Evolutionary conservation across 1,140 invertebrate species (phyloP).

Genomic region (Panulirus ornatus): DNA sequence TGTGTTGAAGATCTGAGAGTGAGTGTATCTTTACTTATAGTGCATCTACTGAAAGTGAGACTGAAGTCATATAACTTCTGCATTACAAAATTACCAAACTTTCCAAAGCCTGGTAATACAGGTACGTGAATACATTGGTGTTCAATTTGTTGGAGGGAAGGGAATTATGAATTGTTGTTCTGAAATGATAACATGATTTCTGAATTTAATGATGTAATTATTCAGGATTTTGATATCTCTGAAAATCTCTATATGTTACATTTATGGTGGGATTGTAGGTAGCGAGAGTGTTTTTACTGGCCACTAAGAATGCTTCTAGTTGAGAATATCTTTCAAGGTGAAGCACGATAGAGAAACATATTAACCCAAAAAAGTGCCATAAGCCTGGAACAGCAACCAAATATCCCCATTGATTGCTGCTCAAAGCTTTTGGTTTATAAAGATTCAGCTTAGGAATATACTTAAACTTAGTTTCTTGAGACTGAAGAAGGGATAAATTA

Average conservation of each 20-base stretch:
- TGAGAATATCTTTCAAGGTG: background rate
- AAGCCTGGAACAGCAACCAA: conserved; percentile 21
- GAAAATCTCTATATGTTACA: background rate
- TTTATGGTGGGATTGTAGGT: too few relatives aligned
- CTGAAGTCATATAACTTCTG: background rate
- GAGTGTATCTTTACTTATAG: background rate
- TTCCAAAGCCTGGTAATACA: background rate
- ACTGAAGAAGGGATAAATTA: background rate
- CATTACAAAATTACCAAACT: background rate
- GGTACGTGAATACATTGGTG: background rate
- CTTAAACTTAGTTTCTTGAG: too few relatives aligned
- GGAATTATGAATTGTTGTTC: background rate
- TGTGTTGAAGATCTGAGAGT: background rate
- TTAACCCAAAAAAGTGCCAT: background rate
- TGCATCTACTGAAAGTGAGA: background rate
- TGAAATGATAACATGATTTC: background rate
- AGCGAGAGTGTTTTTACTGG: background rate
- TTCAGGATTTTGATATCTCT: background rate
- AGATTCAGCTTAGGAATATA: background rate
- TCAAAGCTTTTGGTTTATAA: background rate
- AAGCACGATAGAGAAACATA: background rate
- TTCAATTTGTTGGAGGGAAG: background rate
- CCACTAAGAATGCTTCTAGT: background rate
- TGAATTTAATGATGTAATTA: background rate
- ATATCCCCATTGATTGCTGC: conserved; percentile 28